Evolutionary conservation across 2,888 invertebrate genomes (phyloP), one percentile per base, ranked within the genome.

Genomic region (Drosophila paracracens): DNA sequence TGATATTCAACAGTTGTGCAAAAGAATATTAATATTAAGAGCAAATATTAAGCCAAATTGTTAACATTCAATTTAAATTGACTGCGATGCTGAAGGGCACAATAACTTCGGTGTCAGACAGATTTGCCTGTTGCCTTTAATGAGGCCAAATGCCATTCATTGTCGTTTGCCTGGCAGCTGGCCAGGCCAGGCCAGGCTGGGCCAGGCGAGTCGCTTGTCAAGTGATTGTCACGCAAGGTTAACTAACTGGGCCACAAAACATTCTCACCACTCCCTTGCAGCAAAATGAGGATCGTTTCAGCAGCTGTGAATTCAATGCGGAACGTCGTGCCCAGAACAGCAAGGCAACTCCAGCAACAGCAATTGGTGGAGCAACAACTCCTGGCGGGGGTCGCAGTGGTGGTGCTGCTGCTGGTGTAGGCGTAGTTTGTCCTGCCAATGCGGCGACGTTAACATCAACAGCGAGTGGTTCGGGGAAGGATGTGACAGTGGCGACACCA

Each of bases 261-360:
- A 38, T 56, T 56, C 40, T 36, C 46, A 35, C 59, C 16, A 63
- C 50, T 70, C 56, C 11, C 54, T 60, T 74, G 29, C 76, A 92
- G 92, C 85, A 89, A 89, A 91, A 91, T 82, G 88, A 92, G 62
- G 91, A 91, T 76, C 92, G 90, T 35, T 90, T 90, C 70, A 88
- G 83, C 58, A 82, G 81, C 43, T 82, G 91, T 51, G 91, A 90
- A 59, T 73, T 75, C 54, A 71, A 57, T 56, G n/a, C 59, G 50
- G 78, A 80, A 31, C 70, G 50, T 5, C 53, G 33, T 31, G 62
- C 40, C 18, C 78, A 70, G 16, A 76, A 74, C 57, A 84, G 48
- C 46, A 82, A 82, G 72, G 18, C 57, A 21, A 27, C 59, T 10
- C 11, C 57, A 35, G 13, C 58, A 21, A 27, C 61, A 27, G 67